Evolutionary conservation across 2,113 vertebrate genomes (phyloP), one percentile per base, ranked within the genome.

Genomic region (Tragelaphus strepsiceros): DNA sequence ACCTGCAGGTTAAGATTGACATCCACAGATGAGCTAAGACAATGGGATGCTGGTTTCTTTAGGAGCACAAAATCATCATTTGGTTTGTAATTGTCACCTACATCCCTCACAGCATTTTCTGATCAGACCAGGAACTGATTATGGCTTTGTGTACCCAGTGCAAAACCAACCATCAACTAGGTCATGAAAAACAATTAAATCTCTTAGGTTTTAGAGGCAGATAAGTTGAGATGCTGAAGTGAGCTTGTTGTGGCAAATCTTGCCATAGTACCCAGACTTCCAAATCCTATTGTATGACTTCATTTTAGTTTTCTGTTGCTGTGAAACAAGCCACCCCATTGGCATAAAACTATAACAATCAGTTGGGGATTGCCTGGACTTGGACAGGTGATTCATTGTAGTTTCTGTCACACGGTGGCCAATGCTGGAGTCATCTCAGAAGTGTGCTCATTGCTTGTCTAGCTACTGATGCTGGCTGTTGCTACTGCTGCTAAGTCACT

Each of bases 261-360:
- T 95, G 49, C 54, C 26, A 61, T 46, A 86, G 91, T 89, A 91
- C 7, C 43, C 56, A 88, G 86, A 86, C 17, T 54, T 91, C 53
- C 88, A 53, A 85, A 88, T 90, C 39, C 46, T 30, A 35, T 59
- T 22, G 61, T 78, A 43, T 30, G 83, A 35, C 12, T 83, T 96
- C 64, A 86, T 96, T 56, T 24, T 94, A 74, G 43, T 32, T 90
- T 92, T 96, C 46, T 62, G n/a, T 32, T 93, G 49, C 12, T 96
- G 32, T 81, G 64, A 88, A 95, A 56, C 51, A 74, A 95, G 35
- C 35, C 71, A 59, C 35, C 46, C 13, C 49, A 51, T 32, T 94
- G 59, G 58, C 83, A 84, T 32, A 86, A 92, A 97, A 43, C 35
- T 2, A 0, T 26, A 35, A 58, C 13, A n/a, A 32, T 14, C 51